These are phyloP conservation scores for Coptodon bakossiorum DNA, from an alignment of 2,113 vertebrate genomes.

Conservation along the genomic window DNA sequence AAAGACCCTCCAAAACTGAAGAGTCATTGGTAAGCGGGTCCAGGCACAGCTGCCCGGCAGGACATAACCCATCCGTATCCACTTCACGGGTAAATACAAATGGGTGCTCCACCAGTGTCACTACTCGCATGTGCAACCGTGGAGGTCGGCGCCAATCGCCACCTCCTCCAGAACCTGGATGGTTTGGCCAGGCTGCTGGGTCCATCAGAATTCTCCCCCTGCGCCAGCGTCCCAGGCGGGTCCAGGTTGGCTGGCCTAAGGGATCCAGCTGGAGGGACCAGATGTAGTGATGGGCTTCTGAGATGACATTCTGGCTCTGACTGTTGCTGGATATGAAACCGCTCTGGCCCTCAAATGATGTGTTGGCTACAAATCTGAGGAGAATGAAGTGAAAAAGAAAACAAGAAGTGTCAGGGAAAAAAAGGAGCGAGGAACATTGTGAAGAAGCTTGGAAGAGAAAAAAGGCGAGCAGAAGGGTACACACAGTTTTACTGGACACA, in stretches of 20 bases:
- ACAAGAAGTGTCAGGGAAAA: not conserved
- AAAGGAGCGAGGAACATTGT: not conserved
- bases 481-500: not conserved
- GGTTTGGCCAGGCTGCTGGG: constrained; percentile 73
- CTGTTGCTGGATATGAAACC: constrained; percentile 50
- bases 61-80: constrained; percentile 88
- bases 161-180: constrained; percentile 25
- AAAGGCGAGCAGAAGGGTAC: not conserved
- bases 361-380: constrained; percentile 89
- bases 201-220: constrained; percentile 75
- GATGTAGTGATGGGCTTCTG: constrained; percentile 64
- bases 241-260: constrained; percentile 90
- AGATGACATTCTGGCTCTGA: constrained; percentile 74
- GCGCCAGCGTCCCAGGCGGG: constrained; percentile 61
- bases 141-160: constrained; percentile 53
- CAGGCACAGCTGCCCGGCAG: constrained; percentile 89
- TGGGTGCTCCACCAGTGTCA: constrained; percentile 91
- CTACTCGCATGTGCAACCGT: constrained; percentile 73
- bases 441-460: not conserved
- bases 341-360: constrained; percentile 84
- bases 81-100: constrained; percentile 91
- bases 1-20: constrained; percentile 39
- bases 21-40: constrained; percentile 74
- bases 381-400: constrained; percentile 9
- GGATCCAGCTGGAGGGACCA: constrained; percentile 88